Conservation (phyloP, 2,113 vertebrate species). For the Antigone vipio region DNA sequence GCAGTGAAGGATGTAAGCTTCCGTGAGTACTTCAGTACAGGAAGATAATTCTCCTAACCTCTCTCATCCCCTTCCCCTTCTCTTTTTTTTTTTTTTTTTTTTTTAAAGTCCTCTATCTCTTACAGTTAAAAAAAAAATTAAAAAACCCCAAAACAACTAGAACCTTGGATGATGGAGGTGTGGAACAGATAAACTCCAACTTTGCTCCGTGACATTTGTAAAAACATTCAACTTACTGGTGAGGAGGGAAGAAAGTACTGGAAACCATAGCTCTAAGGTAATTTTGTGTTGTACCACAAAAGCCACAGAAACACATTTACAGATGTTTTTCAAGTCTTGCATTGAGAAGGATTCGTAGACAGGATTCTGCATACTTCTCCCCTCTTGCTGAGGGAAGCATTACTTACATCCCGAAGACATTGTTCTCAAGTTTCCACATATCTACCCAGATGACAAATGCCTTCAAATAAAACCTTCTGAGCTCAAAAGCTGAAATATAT, state of each 20-base stretch:
- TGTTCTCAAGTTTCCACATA: background rate
- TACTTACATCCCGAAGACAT: background rate
- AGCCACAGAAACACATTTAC: background rate
- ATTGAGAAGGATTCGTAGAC: background rate
- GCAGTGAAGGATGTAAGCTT: background rate
- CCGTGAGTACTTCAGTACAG: background rate
- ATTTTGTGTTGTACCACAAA: background rate
- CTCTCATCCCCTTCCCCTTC: accelerated
- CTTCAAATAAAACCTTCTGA: background rate
- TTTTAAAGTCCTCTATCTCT: background rate
- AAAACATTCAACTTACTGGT: background rate
- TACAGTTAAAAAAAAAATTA: background rate
- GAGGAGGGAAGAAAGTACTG: background rate
- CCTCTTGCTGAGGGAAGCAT: background rate
- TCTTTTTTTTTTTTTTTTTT: background rate
- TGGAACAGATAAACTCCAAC: background rate
- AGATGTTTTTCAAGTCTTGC: background rate
- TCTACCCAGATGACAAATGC: background rate
- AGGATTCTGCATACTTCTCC: background rate
- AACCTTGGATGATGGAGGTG: background rate
- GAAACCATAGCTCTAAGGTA: background rate
- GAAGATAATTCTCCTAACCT: background rate
- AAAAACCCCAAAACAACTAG: background rate
- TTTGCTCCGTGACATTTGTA: background rate
- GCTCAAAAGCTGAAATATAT: background rate